Evolutionary conservation across 2,797 vertebrate genomes (phyloP).

Genomic region (Ctenopoma multispine): DNA sequence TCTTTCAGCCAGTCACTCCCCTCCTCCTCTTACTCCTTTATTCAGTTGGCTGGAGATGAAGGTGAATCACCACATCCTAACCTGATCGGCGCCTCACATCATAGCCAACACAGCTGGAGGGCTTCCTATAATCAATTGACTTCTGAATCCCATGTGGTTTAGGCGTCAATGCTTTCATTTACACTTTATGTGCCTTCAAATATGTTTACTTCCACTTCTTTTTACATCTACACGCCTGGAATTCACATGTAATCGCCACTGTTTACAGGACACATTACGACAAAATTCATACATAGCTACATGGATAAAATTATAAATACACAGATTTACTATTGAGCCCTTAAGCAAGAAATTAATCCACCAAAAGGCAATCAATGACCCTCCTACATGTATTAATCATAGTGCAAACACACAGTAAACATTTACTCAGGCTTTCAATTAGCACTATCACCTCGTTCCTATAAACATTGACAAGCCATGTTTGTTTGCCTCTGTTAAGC

Average conservation of each 20-base stretch:
- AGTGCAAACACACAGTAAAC: slow-evolving; percentile 39
- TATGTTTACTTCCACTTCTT: slow-evolving; percentile 13
- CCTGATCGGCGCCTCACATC: slow-evolving; percentile 59
- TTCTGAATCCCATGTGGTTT: slow-evolving; percentile 51
- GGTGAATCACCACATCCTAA: slow-evolving; percentile 66
- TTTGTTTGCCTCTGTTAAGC: slow-evolving; percentile 53
- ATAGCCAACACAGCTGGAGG: slow-evolving; percentile 43
- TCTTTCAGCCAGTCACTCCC: slow-evolving; percentile 39
- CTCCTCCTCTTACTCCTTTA: slow-evolving; percentile 49
- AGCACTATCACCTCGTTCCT: slow-evolving; percentile 24
- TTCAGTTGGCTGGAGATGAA: slow-evolving; percentile 64
- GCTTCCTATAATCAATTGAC: slow-evolving; percentile 64
- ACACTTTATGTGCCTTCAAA: slow-evolving; percentile 20
- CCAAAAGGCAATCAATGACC: slow-evolving; percentile 29
- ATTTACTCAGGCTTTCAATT: slow-evolving; percentile 54
- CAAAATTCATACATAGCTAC: neutral
- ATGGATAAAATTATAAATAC: neutral
- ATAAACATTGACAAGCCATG: slow-evolving; percentile 22
- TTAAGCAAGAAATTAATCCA: slow-evolving; percentile 1
- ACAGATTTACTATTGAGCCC: neutral
- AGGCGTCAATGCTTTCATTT: slow-evolving; percentile 55
- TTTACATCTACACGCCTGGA: slow-evolving; percentile 1
- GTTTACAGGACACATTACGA: neutral
- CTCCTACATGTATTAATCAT: slow-evolving; percentile 28
- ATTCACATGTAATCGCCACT: slow-evolving; percentile 1